Evolutionary conservation across 2,113 vertebrate genomes (phyloP).

Genomic region (Tupaia tana): DNA sequence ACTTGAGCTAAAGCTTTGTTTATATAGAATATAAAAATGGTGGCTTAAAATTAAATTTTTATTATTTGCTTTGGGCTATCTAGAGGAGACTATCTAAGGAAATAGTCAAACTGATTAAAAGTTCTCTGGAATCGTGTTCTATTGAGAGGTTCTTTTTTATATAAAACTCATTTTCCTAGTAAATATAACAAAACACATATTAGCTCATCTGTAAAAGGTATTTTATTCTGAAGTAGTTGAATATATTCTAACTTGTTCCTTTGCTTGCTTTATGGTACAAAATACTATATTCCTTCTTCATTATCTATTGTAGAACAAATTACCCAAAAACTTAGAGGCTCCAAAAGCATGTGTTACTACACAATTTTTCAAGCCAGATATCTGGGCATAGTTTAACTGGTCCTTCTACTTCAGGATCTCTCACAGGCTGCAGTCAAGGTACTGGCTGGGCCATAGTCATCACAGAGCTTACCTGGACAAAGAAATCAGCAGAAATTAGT

Average conservation of each 20-base stretch:
- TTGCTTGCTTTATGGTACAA: background rate
- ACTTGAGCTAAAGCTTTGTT: background rate
- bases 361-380: background rate
- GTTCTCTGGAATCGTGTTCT: background rate
- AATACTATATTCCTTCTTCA: background rate
- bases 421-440: background rate
- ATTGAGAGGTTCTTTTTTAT: background rate
- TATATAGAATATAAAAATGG: background rate
- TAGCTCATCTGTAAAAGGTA: background rate
- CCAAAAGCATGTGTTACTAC: background rate
- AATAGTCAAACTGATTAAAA: background rate
- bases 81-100: background rate
- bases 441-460: background rate
- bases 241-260: background rate
- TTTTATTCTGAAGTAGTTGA: background rate
- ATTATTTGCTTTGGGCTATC: background rate
- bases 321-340: background rate
- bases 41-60: background rate
- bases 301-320: background rate
- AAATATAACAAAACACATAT: background rate
- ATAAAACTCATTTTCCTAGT: background rate
- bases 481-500: background rate
- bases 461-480: background rate
- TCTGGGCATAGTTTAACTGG: background rate
- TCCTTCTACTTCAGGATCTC: background rate